Conservation (phyloP, 1,140 invertebrate species). For the Cyphomyrmex costatus region DNA sequence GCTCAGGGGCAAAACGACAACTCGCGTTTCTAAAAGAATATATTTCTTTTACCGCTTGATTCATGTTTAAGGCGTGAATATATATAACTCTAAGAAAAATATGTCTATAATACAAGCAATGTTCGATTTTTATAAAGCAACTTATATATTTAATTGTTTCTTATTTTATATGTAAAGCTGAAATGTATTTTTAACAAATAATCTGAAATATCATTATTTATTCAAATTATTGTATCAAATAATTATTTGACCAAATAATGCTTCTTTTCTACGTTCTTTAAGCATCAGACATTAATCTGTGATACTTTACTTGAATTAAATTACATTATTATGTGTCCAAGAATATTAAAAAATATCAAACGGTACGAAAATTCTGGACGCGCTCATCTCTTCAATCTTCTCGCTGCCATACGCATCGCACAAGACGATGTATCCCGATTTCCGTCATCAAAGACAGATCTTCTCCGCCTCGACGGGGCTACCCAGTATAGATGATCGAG, state of each 20-base stretch:
- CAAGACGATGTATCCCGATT: slow-evolving; percentile 2
- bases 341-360: background rate
- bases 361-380: slow-evolving; percentile 30
- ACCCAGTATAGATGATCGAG: slow-evolving; percentile 75
- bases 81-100: background rate
- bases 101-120: background rate
- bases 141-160: background rate
- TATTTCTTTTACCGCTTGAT: background rate
- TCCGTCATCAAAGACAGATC: slow-evolving; percentile 60
- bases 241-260: no score
- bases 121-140: slow-evolving; percentile 1
- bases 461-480: slow-evolving; percentile 22
- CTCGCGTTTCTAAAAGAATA: background rate
- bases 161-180: background rate
- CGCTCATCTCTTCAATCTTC: slow-evolving; percentile 73
- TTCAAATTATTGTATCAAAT: background rate
- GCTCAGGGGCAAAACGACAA: background rate
- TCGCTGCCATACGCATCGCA: background rate
- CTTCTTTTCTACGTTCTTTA: background rate
- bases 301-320: background rate
- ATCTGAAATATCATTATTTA: background rate
- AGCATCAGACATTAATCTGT: background rate
- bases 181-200: background rate
- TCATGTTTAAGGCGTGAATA: background rate
- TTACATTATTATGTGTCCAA: background rate